Base-by-base conservation (phyloP, 2,113 vertebrate genomes). In the Gavia stellata region DNA sequence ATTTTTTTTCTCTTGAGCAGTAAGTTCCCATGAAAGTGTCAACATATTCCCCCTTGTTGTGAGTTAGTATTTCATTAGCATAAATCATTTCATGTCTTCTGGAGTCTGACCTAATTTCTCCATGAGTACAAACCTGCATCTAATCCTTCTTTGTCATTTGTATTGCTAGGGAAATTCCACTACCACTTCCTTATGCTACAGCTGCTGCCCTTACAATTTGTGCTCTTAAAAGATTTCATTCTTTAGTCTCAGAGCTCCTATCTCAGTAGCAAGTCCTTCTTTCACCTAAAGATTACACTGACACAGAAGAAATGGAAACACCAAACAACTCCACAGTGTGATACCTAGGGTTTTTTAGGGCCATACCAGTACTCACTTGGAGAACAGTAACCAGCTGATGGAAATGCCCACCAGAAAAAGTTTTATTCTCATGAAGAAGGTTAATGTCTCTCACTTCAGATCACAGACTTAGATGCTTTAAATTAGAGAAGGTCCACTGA, bases 21-120 rank as follows among this genome's bases (percentile, higher is more conserved):
- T 53, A 66, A 50, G 74, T 95, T 97, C 91, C 86, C 96, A 95
- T 77, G 89, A 66, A 92, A 86, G 45, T 6, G 21, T 65, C 90
- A 92, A 5, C 45, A 17, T 65, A 70, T 58, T 31, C 42, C 14
- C 49, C n/a, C 55, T 63, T 16, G 12, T 5, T 84, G 36, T 33
- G 61, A 78, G 79, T 85, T 71, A 80, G 67, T 58, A 15, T 78
- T 92, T 78, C 81, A 75, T 94, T 52, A 68, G 62, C 81, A 92
- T 85, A 82, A 96, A 96, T 87, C 17, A 85, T 68, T 90, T 44
- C 5, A 7, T 25, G 59, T n/a, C 67, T 86, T 77, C 23, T 66
- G 47, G 18, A 85, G 65, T 44, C 88, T 82, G 92, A 40, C 90
- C 88, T 62, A 17, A 21, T 92, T 94, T 86, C n/a, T 90, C 19